These are phyloP conservation scores for Amiota mariae DNA, from an alignment of 2,888 invertebrate genomes.

Conservation along the genomic window DNA sequence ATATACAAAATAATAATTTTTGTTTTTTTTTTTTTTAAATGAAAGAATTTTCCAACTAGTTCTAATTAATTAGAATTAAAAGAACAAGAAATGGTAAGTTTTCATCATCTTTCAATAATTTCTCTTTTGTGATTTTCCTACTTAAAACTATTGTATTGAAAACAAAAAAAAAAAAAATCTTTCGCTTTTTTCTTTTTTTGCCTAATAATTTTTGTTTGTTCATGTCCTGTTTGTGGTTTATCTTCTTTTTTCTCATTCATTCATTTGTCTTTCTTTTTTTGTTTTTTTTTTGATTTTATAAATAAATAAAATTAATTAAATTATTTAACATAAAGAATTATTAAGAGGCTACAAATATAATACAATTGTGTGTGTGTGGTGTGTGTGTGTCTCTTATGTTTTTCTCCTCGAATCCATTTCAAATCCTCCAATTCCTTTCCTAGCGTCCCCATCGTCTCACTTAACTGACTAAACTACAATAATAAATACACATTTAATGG, in stretches of 20 bases:
- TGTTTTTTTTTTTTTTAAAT: no score
- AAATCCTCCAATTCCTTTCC: no score
- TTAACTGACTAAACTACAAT: constrained; percentile 13
- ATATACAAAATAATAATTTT: neutral
- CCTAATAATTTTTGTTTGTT: constrained; percentile 11
- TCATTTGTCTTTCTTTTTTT: constrained; percentile 3
- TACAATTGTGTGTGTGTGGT: constrained; percentile 50
- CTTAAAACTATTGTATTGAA: constrained; percentile 55
- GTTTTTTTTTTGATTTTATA: constrained; percentile 42
- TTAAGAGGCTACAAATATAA: constrained; percentile 63
- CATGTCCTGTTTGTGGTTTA: constrained; percentile 10
- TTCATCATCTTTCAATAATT: neutral
- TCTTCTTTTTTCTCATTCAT: constrained; percentile 2
- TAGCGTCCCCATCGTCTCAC: constrained; percentile 2
- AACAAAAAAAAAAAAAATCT: constrained; percentile 42
- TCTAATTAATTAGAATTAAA: no score
- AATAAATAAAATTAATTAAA: constrained; percentile 60
- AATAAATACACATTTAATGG: constrained; percentile 1
- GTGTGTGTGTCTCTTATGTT: neutral
- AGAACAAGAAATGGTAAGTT: no score
- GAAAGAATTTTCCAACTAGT: no score
- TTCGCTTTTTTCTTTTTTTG: constrained; percentile 32
- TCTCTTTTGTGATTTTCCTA: constrained; percentile 57
- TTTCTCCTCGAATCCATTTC: neutral
- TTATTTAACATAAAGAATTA: constrained; percentile 56